Base-by-base conservation (phyloP, 2,113 vertebrate species). In the Sisor rabdophorus region DNA sequence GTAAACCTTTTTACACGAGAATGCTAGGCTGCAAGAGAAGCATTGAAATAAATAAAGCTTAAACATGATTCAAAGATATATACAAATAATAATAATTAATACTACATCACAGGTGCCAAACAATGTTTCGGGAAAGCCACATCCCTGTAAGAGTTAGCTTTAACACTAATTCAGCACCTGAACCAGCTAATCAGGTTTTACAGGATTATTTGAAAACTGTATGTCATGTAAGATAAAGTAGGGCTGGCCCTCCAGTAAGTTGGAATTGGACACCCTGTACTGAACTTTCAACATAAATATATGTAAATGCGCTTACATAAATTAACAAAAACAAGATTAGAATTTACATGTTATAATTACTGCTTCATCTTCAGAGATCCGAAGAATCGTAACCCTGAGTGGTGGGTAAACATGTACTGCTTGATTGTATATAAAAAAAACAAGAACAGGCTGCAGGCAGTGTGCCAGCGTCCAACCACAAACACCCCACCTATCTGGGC, bases 371-470 rank as follows among this genome's bases (percentile, higher is more conserved):
- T 44, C 10, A 19, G 10, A 40, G 32, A 32, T 40, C 10, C 11
- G 61, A 17, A 4, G 7, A 26, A 15, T 67, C 7, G 17, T 67
- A 13, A 24, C 40, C 40, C 15, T 5, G 73, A 74, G 82, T 83
- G 82, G 85, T 85, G 81, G 83, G 82, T 85, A 84, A 85, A 87
- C 86, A 88, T 85, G 84, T 87, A 81, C 55, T 77, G 79, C 52
- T 81, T 67, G 76, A 84, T 80, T 83, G 80, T 79, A 80, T 80
- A 86, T 78, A 88, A 88, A 89, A n/a, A 83, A 65, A 50, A 85
- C 58, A 65, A 73, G 32, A 82, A 68, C 75, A 36, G 82, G 68
- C 82, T 71, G 32, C 85, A 84, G 81, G 81, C 83, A 77, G 73
- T 60, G 36, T 56, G 73, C 73, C 54, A 64, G 59, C 40, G 65